Base-by-base conservation (phyloP, 2,797 vertebrate species). In the Momotus momota region DNA sequence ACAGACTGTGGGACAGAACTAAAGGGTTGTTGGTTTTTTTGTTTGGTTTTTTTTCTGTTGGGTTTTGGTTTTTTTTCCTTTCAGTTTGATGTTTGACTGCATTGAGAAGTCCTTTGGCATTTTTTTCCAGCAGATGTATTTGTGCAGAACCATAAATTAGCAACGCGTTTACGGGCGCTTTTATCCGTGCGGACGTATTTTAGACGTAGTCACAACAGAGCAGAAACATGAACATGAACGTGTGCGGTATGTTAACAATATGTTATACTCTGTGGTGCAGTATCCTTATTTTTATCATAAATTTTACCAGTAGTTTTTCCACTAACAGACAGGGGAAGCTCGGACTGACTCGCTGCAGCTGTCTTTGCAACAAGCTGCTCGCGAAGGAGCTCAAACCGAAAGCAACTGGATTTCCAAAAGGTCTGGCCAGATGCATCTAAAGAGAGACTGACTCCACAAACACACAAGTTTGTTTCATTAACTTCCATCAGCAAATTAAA, bases 181-280 rank as follows among this genome's bases (percentile, higher is more conserved):
- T 95, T 94, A 95, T 94, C 94, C 83, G 21, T 26, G 15, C 3
- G 2, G 91, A 85, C 15, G 2, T 92, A 85, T 71, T 89, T 92
- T 66, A 94, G 75, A 81, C 57, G 71, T 5, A 94, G 87, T 88
- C 85, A 92, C 89, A 94, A 94, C 81, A 92, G 52, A 96, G 54
- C 2, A 72, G 72, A 93, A 95, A 86, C 91, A 91, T 29, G 40
- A 93, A 83, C 10, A n/a, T 26, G 75, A 93, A 87, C 2, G 65
- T 88, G 87, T 89, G 91, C 35, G 22, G 94, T 91, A 84, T 86
- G 89, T 94, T 95, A 96, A 91, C 74, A 93, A 81, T 90, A 89
- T 31, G n/a, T 62, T 94, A 65, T 17, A 69, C 29, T 71, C 74
- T 46, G 12, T 22, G 38, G 57, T 71, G 54, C 35, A 81, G 66